Base-by-base conservation (phyloP, 1,140 invertebrate species). In the Drosophila azteca region DNA sequence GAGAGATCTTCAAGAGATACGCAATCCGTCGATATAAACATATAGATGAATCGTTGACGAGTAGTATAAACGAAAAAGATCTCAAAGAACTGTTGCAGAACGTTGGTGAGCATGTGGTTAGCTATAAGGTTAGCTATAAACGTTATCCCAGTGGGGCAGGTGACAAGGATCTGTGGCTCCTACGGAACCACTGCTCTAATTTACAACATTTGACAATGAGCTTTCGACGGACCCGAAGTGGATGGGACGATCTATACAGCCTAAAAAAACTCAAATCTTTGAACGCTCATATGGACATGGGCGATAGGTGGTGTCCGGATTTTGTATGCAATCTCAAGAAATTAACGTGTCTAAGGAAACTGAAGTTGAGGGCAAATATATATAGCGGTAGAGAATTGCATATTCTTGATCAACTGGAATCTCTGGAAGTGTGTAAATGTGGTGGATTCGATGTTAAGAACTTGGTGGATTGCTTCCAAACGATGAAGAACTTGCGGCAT, bases 401-500 rank as follows among this genome's bases (percentile, higher is more conserved):
- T 31, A 0, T 0, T 9, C 31, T 31, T 31, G 31, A 31, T 1
- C 31, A 43, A 26, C 44, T 74, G 6, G 60, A 74, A 29, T 48
- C 7, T 7, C 48, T 74, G 20, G 71, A 74, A 22, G 7, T 31
- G 41, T 0, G 6, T 2, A 0, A 20, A 8, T 8, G 20, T 48
- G 11, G 15, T 1, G 59, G n/a, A 13, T 46, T 74, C 1, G 11
- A 73, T 64, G 39, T 17, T 11, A 2, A 43, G 0, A 9, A 9
- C 7, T 17, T 74, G n/a, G 41, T 26, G 0, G 1, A 20, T 3
- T 74, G 60, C 26, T 74, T 41, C 17, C 15, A 35, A 0, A 53
- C 44, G 0, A 52, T 74, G 60, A 31, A 43, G n/a, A 7, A 29
- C 2, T 41, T 74, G 13, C 52, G 60, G 6, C 24, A 52, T 17